Base-by-base conservation (phyloP, 1,140 invertebrate species). In the Heliothis subflexa region DNA sequence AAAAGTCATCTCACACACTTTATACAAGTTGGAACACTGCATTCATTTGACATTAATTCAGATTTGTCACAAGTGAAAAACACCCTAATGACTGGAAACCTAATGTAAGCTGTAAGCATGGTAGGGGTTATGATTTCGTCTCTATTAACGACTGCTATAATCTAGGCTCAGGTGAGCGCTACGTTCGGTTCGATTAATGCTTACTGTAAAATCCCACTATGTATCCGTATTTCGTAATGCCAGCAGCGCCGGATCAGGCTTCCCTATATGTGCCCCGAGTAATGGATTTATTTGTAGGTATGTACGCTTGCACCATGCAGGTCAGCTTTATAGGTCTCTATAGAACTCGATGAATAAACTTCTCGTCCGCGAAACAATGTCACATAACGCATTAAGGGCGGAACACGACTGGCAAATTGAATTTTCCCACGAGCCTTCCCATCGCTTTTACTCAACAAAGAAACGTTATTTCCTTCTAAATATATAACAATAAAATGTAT, bases 1-100 rank as follows among this genome's bases (percentile, higher is more conserved):
- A 85, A 86, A 92, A 91, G 86, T 89, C 87, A 87, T 88, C 84
- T 87, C 83, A 86, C 81, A 79, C 83, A 85, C 82, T 85, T 81
- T 85, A 83, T 85, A 85, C 80, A 87, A 86, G 68, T 81, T 83
- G 66, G 59, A 76, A 45, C 81, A 74, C 57, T 82, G 76, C 86
- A 86, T 78, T 82, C 77, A 83, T 83, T 85, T 80, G 73, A 75
- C 72, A 49, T 52, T 47, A 57, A 73, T 73, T 61, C 66, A 64
- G 50, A 83, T 83, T 81, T 73, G 50, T 64, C 78, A 74, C 75
- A 78, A 75, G 47, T 16, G 59, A 54, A 50, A 70, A 70, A 70
- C 16, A 25, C 12, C 18, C 25, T 70, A 78, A 71, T 71, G 16
- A 16, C 28, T 16, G 18, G 16, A 25, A 11, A 10, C 5, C 13